Conservation (phyloP, 23 tunicate species). For the Diplosoma virens region DNA sequence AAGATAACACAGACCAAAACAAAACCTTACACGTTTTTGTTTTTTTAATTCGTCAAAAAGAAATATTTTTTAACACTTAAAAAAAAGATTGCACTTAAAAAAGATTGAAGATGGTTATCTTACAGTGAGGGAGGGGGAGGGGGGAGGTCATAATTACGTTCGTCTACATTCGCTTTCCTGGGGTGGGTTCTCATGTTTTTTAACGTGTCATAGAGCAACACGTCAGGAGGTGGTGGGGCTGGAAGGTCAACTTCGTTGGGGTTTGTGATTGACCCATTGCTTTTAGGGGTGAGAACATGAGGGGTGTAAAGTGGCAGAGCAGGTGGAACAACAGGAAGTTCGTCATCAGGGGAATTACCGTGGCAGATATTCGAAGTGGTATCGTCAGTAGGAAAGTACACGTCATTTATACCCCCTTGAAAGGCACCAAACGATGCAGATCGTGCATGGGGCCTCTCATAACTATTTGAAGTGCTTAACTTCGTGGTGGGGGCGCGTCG, state of each 20-base stretch:
- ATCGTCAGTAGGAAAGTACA: too few relatives aligned
- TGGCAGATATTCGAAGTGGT: neutral
- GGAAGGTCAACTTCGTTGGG: constrained; percentile 2
- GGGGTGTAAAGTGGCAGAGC: constrained; percentile 48
- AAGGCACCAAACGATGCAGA: too few relatives aligned
- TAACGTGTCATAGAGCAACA: constrained; percentile 14
- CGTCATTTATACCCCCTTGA: too few relatives aligned
- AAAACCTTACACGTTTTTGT: too few relatives aligned
- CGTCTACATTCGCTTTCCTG: neutral
- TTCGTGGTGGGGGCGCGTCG: constrained; percentile 44
- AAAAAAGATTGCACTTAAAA: neutral
- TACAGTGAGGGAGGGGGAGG: constrained; percentile 58
- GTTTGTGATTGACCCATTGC: neutral
- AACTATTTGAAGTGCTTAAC: constrained; percentile 8
- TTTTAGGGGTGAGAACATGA: constrained; percentile 13
- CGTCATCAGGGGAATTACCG: constrained; percentile 31
- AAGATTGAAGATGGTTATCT: neutral
- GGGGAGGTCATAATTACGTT: constrained; percentile 12
- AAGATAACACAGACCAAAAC: too few relatives aligned
- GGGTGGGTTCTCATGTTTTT: neutral
- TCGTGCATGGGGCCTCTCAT: too few relatives aligned
- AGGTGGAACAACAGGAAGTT: constrained; percentile 43
- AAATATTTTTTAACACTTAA: constrained; percentile 7
- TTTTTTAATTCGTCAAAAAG: too few relatives aligned
- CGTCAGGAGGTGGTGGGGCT: constrained; percentile 51